Conservation (phyloP, 37 sponge, comb jelly and placozoan species). For the Haliclona indistincta region DNA sequence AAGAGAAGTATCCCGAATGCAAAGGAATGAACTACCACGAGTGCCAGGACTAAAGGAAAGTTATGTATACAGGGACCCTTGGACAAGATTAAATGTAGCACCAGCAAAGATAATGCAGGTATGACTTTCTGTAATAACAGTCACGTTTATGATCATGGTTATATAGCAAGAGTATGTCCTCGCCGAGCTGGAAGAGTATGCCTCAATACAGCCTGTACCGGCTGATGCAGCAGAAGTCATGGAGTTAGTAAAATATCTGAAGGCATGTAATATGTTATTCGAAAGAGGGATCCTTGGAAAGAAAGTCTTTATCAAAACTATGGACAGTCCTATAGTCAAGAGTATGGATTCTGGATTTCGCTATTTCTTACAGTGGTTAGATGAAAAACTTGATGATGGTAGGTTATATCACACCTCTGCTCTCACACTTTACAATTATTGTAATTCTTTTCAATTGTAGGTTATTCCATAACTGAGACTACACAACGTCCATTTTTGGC, state of each 20-base stretch:
- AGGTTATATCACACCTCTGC: neutral
- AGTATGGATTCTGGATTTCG: neutral
- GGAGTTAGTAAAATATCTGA: conserved; percentile 6
- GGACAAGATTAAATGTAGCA: conserved; percentile 35
- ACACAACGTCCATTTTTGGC: conserved; percentile 2
- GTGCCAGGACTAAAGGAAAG: conserved; percentile 41
- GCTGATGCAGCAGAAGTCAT: neutral
- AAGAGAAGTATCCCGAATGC: neutral
- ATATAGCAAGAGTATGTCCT: conserved; percentile 5
- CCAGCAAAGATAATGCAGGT: conserved; percentile 50
- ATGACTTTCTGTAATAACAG: neutral
- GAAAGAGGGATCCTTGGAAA: conserved; percentile 26
- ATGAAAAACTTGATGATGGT: neutral
- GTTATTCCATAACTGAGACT: neutral
- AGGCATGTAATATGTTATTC: conserved; percentile 17
- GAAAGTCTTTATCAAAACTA: conserved; percentile 10
- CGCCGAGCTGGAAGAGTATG: conserved; percentile 26
- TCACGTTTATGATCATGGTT: neutral
- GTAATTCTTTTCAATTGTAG: no score
- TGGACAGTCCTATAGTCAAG: neutral
- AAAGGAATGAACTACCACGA: conserved; percentile 1
- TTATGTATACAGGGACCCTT: conserved; percentile 22
- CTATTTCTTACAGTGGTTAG: conserved; percentile 4
- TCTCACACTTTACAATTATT: neutral
- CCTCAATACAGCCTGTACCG: neutral